Base-by-base conservation (phyloP, 1,140 invertebrate species). In the Heliconius nattereri region DNA sequence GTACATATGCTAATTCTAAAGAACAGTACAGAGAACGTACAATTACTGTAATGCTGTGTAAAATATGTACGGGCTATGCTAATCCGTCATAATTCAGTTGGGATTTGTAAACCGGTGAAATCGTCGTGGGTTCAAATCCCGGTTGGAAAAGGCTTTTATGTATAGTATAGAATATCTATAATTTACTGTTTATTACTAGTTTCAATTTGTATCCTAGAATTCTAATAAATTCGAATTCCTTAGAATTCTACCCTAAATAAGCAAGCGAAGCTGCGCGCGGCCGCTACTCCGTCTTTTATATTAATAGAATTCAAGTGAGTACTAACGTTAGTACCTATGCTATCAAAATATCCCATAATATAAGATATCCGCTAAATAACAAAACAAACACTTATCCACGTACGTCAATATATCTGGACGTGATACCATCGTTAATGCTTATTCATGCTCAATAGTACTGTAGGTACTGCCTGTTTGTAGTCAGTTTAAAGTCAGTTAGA, bases 391-490 rank as follows among this genome's bases (percentile, higher is more conserved):
- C 60, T 66, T 29, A 29, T 66, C 60, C 26, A 66, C 9, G 11
- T 26, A 29, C 29, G 29, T 66, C 60, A 66, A 66, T 66, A 66
- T 16, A 16, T n/a, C 57, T 57, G 16, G 3, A 9, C 16, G 49
- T n/a, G 49, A 66, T 75, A 75, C 3, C 73, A 9, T 74, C 73
- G 26, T 54, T 19, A 77, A n/a, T 79, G 73, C 73, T 79, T 79
- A 73, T 57, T 79, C 73, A 75, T 52, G 40, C 35, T 23, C 72
- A 16, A 71, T 35, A 57, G 57, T 29, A 26, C 5, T 16, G 13
- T 66, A 29, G 60, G n/a, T 78, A 45, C 73, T 16, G 76, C 60
- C 35, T 71, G 19, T 13, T 8, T 52, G 23, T 72, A 45, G 72
- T 60, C 57, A n/a, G n/a, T n/a, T n/a, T n/a, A n/a, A n/a, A n/a